Conservation (phyloP, 2,797 vertebrate species). For the Thaleichthys pacificus region DNA sequence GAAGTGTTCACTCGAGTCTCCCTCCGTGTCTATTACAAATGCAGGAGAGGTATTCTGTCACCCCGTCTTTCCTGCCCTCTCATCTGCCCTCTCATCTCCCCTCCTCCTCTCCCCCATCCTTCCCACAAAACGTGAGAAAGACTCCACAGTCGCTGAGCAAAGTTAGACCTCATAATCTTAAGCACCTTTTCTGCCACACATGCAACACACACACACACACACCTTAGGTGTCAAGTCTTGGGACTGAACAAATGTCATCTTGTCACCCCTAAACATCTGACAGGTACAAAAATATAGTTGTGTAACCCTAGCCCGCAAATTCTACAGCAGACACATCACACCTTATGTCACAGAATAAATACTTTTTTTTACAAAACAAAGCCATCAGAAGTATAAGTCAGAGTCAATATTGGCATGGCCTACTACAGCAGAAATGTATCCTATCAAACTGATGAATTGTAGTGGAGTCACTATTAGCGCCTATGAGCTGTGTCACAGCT, state of each 20-base stretch:
- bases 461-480: constrained; percentile 21
- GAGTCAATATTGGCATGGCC: constrained; percentile 27
- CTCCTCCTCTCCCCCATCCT: not conserved
- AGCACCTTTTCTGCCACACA: not conserved
- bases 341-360: not conserved
- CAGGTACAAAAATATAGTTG: constrained; percentile 3
- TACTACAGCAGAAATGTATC: not conserved
- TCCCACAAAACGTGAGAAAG: not conserved
- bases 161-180: not conserved
- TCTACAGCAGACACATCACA: not conserved
- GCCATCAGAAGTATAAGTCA: constrained; percentile 14
- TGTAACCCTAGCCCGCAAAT: not conserved
- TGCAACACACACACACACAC: constrained; percentile 8
- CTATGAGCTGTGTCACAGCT: constrained; percentile 24
- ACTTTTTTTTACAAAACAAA: no score
- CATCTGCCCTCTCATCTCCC: not conserved
- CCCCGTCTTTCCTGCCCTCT: not conserved
- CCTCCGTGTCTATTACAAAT: not conserved
- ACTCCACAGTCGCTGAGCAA: not conserved
- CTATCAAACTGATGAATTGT: constrained; percentile 31
- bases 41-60: not conserved
- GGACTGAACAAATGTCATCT: constrained; percentile 3
- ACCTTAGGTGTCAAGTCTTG: not conserved
- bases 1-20: no score
- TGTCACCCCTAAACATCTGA: not conserved